Base-by-base conservation (phyloP, 2,888 invertebrate species). In the Rotaria magnacalcarata region DNA sequence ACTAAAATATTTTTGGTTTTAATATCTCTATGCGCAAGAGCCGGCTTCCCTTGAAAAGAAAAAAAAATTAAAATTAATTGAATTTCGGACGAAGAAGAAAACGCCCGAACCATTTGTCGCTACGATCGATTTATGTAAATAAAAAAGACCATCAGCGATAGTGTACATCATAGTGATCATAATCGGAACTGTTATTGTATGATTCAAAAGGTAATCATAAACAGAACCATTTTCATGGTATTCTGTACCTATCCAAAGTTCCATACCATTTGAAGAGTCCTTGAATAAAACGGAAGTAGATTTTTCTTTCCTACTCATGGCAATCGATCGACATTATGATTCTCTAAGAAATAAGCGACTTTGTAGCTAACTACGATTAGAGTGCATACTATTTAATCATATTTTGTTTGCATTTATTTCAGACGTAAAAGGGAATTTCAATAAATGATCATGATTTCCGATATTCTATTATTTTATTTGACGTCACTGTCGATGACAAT, bases 1-100 rank as follows among this genome's bases (percentile, higher is more conserved):
- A 86, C 86, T 34, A 86, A 34, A 54, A 86, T 86, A 75, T 86
- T 86, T 84, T 86, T 86, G 7, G 86, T 86, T 47, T 86, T 86
- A 34, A 86, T 50, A 56, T 86, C 86, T 14, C 86, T 67, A 52
- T 86, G 86, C 27, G 84, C 74, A 24, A 86, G 34, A 58, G 84
- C 34, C 21, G 74, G 74, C 58, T 86, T 86, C 52, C 74, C 84
- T 50, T 27, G 41, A 19, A 84, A 56, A 47, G 52, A 56, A 56
- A 54, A 85, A 14, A 67, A 11, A 34, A 34, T 34, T 2, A 34
- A 34, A 34, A 34, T 2, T 34, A 34, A 2, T 34, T 34, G 34
- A 34, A 34, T 34, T 34, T 34, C 34, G 34, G 34, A n/a, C n/a
- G n/a, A 34, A 34, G 34, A 34, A 34, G 34, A 34, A 34, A 34